Percentiles rank a stretch among this genome's conserved stretches.
Evolutionary conservation across 2,797 vertebrate genomes (phyloP).

Genomic region (Eospalax fontanierii): DNA sequence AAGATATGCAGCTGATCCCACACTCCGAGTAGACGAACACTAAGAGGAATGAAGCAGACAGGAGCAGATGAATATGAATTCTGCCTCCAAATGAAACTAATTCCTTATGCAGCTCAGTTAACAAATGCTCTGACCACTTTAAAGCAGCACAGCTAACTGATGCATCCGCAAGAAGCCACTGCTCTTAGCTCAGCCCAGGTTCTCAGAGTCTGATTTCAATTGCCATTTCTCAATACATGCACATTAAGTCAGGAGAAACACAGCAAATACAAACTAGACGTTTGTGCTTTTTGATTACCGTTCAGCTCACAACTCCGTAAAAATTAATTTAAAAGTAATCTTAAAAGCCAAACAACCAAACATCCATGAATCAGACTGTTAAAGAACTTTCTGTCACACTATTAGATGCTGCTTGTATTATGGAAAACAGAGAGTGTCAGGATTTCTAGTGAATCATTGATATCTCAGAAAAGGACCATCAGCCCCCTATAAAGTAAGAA

Average conservation of each 20-base stretch:
- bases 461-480: constrained; percentile 84
- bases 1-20: constrained; percentile 84
- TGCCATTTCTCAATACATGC: constrained; percentile 22
- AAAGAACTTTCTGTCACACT: constrained; percentile 72
- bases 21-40: constrained; percentile 76
- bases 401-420: constrained; percentile 82
- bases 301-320: constrained; percentile 45
- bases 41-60: constrained; percentile 44
- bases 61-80: constrained; percentile 74
- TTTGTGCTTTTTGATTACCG: constrained; percentile 67
- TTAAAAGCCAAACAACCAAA: constrained; percentile 54
- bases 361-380: constrained; percentile 50
- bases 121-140: constrained; percentile 55
- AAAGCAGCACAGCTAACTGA: constrained; percentile 30
- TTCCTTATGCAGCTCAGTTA: constrained; percentile 76
- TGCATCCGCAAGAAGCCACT: neutral
- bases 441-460: constrained; percentile 87
- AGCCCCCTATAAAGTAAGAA: constrained; percentile 79
- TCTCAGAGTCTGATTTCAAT: constrained; percentile 12
- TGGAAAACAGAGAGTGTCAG: constrained; percentile 60
- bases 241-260: neutral
- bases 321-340: constrained; percentile 68
- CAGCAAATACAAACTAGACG: constrained; percentile 16
- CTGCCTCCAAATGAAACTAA: constrained; percentile 79
- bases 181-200: neutral